Evolutionary conservation across 2,888 invertebrate species (phyloP).

Genomic region (Diachrysia chrysitis): DNA sequence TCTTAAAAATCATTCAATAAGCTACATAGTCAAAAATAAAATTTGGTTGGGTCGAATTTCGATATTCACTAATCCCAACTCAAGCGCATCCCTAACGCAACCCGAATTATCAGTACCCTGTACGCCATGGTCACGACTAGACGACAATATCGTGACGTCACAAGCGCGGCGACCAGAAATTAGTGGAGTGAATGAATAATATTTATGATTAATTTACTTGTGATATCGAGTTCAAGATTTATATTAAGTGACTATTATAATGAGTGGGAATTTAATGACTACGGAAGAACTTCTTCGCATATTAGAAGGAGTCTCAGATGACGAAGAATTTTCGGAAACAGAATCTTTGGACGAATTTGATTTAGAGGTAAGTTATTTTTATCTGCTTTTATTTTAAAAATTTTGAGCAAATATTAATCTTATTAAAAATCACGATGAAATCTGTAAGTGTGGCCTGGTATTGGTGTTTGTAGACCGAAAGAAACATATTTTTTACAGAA

Average conservation of each 20-base stretch:
- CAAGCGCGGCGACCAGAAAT: constrained; percentile 25
- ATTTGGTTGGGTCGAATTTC: constrained; percentile 15
- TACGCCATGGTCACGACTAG: constrained; percentile 22
- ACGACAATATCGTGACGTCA: constrained; percentile 26
- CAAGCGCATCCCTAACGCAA: constrained; percentile 17
- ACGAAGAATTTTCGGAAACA: constrained; percentile 27
- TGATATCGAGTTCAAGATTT: constrained; percentile 17
- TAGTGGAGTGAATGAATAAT: constrained; percentile 18
- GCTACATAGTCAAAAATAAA: constrained; percentile 17
- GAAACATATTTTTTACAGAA: constrained; percentile 20
- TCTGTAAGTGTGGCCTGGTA: constrained; percentile 22
- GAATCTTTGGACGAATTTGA: constrained; percentile 25
- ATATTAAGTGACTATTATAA: constrained; percentile 21
- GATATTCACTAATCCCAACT: constrained; percentile 15
- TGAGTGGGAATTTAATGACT: constrained; percentile 22
- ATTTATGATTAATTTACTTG: constrained; percentile 16
- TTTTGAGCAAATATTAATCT: constrained; percentile 23
- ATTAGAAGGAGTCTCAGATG: constrained; percentile 23
- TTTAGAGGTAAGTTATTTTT: constrained; percentile 28
- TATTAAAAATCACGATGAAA: constrained; percentile 22
- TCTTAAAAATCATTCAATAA: constrained; percentile 17
- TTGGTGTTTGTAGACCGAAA: constrained; percentile 23
- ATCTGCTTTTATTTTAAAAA: constrained; percentile 20
- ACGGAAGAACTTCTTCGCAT: constrained; percentile 28
- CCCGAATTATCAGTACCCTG: constrained; percentile 18